Evolutionary conservation across 1,140 invertebrate genomes (phyloP).

Genomic region (Medauroidea extradentata): DNA sequence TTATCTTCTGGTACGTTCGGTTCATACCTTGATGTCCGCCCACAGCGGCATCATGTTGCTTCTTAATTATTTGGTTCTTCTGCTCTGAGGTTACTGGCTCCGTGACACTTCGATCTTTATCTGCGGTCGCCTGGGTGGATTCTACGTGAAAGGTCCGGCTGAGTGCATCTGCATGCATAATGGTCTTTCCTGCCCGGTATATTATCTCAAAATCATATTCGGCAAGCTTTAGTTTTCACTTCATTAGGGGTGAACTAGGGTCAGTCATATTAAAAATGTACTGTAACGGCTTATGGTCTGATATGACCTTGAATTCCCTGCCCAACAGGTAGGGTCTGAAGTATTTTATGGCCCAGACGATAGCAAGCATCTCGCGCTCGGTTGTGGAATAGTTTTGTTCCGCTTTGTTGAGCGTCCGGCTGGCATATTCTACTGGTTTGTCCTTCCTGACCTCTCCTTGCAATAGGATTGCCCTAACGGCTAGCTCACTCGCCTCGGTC

Average conservation of each 20-base stretch:
- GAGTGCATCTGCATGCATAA: too few species aligned
- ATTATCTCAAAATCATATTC: too few species aligned
- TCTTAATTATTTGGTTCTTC: constrained; percentile 24
- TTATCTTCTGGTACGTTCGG: too few species aligned
- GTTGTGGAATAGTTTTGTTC: too few species aligned
- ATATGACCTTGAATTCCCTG: too few species aligned
- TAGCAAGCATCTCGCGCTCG: too few species aligned
- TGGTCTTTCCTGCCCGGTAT: too few species aligned
- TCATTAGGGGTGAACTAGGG: constrained; percentile 14
- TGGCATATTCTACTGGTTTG: constrained; percentile 33
- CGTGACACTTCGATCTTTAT: not conserved
- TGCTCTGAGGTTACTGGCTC: not conserved
- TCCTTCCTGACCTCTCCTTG: constrained; percentile 21
- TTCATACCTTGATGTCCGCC: constrained; percentile 33
- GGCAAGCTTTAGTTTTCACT: constrained; percentile 17
- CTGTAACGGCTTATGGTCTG: constrained; percentile 20
- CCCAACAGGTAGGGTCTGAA: too few species aligned
- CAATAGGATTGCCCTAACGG: constrained; percentile 17
- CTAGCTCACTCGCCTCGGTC: constrained; percentile 20
- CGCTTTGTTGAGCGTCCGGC: too few species aligned
- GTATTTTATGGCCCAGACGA: too few species aligned
- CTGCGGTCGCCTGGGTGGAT: constrained; percentile 41
- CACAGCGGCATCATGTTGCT: constrained; percentile 27
- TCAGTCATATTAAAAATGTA: constrained; percentile 18
- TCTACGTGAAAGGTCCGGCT: constrained; percentile 38